These are phyloP conservation scores for Urocolius indicus DNA, from an alignment of 2,113 vertebrate genomes.

Conservation along the genomic window DNA sequence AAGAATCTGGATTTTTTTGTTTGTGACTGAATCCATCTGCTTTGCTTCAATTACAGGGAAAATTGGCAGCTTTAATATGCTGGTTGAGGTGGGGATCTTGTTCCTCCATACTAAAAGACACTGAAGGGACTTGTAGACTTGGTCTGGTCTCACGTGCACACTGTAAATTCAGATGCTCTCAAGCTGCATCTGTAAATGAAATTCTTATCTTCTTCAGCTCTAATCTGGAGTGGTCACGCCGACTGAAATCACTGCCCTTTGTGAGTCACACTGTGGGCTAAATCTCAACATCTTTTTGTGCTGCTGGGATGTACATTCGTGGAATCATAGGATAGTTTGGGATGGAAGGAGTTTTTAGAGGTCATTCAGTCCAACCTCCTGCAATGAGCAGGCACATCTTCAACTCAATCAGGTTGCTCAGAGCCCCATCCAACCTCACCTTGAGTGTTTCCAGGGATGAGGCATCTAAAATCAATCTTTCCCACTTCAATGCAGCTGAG, in stretches of 20 bases:
- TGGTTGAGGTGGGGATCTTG: neutral
- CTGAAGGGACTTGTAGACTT: neutral
- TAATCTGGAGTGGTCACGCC: neutral
- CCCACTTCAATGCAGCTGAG: neutral
- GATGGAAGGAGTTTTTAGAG: neutral
- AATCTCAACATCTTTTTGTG: neutral
- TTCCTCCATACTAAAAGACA: neutral
- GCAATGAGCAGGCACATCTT: no score
- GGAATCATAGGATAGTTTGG: neutral
- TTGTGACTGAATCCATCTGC: neutral
- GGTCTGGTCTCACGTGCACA: neutral
- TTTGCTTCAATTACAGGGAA: neutral
- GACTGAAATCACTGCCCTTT: neutral
- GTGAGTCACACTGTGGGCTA: neutral
- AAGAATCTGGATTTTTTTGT: neutral
- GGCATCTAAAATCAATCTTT: neutral
- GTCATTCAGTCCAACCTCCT: neutral
- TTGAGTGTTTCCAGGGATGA: neutral
- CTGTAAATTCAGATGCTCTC: neutral
- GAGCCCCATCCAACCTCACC: neutral
- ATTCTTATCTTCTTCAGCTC: neutral
- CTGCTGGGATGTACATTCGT: neutral
- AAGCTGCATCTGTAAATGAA: neutral
- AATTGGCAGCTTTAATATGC: neutral
- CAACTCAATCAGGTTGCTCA: neutral